phyloP scores from a whole-genome alignment of 2,113 vertebrate species.

The mouse (Mus musculus) region DNA sequence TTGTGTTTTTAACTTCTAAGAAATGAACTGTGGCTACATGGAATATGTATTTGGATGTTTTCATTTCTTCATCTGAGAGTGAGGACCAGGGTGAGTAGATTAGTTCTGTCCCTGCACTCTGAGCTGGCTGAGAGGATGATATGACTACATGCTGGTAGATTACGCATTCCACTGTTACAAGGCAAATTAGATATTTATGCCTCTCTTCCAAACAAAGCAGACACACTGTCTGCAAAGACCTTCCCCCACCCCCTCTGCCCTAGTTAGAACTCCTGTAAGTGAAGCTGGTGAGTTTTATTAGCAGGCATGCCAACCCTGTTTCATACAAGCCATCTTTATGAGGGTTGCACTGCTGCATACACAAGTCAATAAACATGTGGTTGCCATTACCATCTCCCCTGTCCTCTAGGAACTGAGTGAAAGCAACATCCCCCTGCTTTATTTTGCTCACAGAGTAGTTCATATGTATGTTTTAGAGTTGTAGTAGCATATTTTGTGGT shows the following conservation, averaged over 20 bases:
- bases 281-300: constrained; percentile 68
- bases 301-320: constrained; percentile 52
- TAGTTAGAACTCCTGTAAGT: constrained; percentile 72
- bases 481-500: neutral
- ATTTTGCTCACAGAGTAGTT: constrained; percentile 17
- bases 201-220: constrained; percentile 81
- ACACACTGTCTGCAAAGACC: constrained; percentile 80
- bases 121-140: constrained; percentile 74
- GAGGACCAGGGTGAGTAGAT: constrained; percentile 77
- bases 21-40: constrained; percentile 61
- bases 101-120: constrained; percentile 77
- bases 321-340: constrained; percentile 60
- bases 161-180: constrained; percentile 75
- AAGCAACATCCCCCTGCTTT: constrained; percentile 12
- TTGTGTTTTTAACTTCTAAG: constrained; percentile 53
- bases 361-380: constrained; percentile 56
- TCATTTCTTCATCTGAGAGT: constrained; percentile 59
- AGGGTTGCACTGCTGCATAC: constrained; percentile 20
- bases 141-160: constrained; percentile 72
- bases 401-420: constrained; percentile 19
- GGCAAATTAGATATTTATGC: constrained; percentile 83
- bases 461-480: neutral
- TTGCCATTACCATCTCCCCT: neutral
- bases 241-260: neutral
- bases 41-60: constrained; percentile 66